Conservation (phyloP, 2,797 vertebrate genomes). For the Craterocephalus amniculus region DNA sequence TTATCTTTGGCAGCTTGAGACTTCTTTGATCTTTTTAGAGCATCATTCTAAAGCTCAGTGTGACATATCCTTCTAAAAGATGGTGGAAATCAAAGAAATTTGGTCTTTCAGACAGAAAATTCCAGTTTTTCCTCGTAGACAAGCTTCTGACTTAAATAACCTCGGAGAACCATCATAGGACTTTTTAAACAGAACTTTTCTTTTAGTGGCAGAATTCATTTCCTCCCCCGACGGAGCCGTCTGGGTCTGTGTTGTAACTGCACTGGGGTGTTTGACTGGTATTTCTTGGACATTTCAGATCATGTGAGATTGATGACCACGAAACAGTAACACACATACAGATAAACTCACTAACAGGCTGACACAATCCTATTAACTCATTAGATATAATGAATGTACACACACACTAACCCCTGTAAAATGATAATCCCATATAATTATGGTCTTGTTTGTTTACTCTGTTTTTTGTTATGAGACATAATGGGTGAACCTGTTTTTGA, state of each 20-base stretch:
- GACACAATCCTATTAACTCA: background rate
- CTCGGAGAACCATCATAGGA: background rate
- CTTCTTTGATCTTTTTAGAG: background rate
- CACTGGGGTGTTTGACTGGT: background rate
- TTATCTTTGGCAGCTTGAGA: background rate
- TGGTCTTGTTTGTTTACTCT: no score
- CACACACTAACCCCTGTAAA: background rate
- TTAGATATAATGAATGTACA: background rate
- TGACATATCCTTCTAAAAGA: constrained; percentile 3
- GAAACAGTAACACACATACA: constrained; percentile 30
- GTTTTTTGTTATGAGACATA: no score
- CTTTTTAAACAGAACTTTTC: background rate
- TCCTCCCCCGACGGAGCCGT: constrained; percentile 24
- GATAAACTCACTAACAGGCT: constrained; percentile 19
- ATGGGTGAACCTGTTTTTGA: no score
- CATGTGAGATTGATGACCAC: constrained; percentile 19
- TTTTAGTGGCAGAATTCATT: constrained; percentile 13
- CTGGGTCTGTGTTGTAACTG: constrained; percentile 43
- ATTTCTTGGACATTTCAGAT: constrained; percentile 41
- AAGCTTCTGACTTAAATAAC: background rate
- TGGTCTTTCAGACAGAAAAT: background rate
- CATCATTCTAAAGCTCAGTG: no score
- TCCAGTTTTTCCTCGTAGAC: background rate
- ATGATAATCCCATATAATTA: background rate
- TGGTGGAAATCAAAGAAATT: background rate